A percentile compares a stretch with the other conserved stretches of the same genome.
These are phyloP conservation scores for Deilephila porcellus DNA, from an alignment of 2,888 invertebrate genomes.

Conservation along the genomic window DNA sequence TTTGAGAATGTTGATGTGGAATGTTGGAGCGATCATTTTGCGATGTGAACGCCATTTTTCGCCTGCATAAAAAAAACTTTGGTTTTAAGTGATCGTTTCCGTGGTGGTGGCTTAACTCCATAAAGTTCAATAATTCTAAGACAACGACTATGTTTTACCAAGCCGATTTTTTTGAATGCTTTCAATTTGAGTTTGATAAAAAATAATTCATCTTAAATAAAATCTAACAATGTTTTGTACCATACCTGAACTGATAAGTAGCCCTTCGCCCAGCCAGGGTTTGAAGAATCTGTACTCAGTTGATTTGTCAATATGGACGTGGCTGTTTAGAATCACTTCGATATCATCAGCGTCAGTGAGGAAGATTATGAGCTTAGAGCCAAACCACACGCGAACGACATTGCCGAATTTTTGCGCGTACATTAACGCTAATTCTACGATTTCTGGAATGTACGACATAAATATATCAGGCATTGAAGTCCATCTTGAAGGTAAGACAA, in stretches of 20 bases:
- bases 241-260: slow-evolving; percentile 87
- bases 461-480: no score
- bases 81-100: no score
- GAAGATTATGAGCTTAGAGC: slow-evolving; percentile 87
- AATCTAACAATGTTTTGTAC: no score
- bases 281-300: slow-evolving; percentile 90
- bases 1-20: slow-evolving; percentile 92
- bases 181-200: no score
- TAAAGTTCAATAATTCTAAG: no score
- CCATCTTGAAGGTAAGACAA: no score
- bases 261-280: slow-evolving; percentile 92
- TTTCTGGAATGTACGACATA: slow-evolving; percentile 40
- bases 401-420: slow-evolving; percentile 73
- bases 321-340: slow-evolving; percentile 89
- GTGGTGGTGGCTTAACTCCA: no score
- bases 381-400: slow-evolving; percentile 83
- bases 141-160: no score
- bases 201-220: no score
- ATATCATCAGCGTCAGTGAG: slow-evolving; percentile 88
- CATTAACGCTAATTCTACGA: slow-evolving; percentile 49
- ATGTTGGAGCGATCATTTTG: slow-evolving; percentile 93
- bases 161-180: no score
- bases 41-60: slow-evolving; percentile 92
- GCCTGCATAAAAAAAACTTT: slow-evolving; percentile 70
- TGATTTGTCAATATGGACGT: slow-evolving; percentile 90